phyloP scores from a whole-genome alignment of 2,888 invertebrate species.

The Urechis unicinctus region DNA sequence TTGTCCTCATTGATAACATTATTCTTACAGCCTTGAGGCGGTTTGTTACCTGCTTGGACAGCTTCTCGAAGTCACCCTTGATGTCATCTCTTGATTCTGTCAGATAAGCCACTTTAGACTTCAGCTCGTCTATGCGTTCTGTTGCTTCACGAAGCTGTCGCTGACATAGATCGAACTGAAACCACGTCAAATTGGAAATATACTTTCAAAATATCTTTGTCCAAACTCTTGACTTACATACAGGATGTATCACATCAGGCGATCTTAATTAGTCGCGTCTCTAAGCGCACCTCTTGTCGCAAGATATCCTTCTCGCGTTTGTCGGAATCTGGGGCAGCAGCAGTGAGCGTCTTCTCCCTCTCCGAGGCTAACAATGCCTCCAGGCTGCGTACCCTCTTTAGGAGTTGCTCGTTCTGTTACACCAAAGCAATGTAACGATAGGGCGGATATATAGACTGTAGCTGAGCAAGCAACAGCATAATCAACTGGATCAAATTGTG shows the following conservation, averaged over 20 bases:
- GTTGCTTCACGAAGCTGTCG: conserved; percentile 38
- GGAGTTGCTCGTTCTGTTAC: background rate
- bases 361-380: conserved; percentile 45
- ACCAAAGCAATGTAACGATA: background rate
- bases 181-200: too few species aligned
- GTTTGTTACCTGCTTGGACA: conserved; percentile 14
- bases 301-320: conserved; percentile 42
- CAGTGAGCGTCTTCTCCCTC: conserved; percentile 34
- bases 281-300: conserved; percentile 35
- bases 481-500: too few species aligned
- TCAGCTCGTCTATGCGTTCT: conserved; percentile 39
- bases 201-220: too few species aligned
- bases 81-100: conserved; percentile 22
- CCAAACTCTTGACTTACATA: background rate
- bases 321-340: too few species aligned
- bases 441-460: too few species aligned
- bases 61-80: conserved; percentile 14
- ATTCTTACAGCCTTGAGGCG: background rate
- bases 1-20: too few species aligned
- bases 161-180: conserved; percentile 26
- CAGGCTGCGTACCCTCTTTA: conserved; percentile 36
- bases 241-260: too few species aligned
- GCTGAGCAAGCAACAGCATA: too few species aligned
- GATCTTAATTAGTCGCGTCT: too few species aligned
- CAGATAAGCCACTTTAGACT: conserved; percentile 30